These are phyloP conservation scores for Stylophora pistillata DNA, from an alignment of 64 coral and sea anemone species.

Conservation along the genomic window DNA sequence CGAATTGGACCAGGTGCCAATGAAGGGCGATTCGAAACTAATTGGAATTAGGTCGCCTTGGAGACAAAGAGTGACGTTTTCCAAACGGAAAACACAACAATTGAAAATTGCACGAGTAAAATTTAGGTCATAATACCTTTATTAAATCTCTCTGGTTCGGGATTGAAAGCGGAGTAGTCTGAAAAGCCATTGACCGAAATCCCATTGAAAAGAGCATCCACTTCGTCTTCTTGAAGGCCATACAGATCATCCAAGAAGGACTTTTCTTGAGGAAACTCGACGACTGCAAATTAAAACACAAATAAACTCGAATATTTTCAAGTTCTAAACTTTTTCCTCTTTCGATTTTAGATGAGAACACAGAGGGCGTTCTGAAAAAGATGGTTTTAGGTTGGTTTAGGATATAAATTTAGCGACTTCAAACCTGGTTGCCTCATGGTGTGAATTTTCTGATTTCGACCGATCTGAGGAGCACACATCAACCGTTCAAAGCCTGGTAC, in stretches of 20 bases:
- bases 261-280: neutral
- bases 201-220: conserved; percentile 21
- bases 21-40: neutral
- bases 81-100: neutral
- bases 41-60: neutral
- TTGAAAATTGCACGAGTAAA: neutral
- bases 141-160: neutral
- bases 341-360: neutral
- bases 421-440: neutral
- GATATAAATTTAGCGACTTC: neutral
- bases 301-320: neutral
- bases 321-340: conserved; percentile 19
- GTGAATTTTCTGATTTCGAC: neutral
- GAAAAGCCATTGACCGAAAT: neutral
- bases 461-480: neutral
- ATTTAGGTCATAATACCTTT: conserved; percentile 1
- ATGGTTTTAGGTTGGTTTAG: neutral
- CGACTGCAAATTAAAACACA: neutral
- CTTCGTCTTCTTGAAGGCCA: neutral
- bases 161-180: neutral
- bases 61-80: neutral
- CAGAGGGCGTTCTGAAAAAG: neutral
- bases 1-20: neutral
- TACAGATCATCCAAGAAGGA: conserved; percentile 25
- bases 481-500: conserved; percentile 15